Evolutionary conservation across 1,140 invertebrate species (phyloP).

Genomic region (Nephotettix cincticeps): DNA sequence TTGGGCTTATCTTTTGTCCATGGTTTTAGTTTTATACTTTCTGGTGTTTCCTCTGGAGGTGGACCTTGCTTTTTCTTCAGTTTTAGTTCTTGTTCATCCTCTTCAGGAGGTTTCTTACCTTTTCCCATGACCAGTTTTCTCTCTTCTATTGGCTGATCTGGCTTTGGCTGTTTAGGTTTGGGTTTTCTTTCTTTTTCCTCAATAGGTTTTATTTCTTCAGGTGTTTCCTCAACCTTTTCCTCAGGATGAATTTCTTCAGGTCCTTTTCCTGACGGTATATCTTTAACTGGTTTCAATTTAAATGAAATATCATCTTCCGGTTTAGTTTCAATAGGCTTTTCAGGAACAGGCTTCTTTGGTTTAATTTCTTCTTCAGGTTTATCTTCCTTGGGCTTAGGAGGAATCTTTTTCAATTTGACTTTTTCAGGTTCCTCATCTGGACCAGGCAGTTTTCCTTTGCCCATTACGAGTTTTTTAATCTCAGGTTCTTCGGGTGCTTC

Average conservation of each 20-base stretch:
- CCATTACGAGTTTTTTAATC: constrained; percentile 41
- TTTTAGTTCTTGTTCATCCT: constrained; percentile 46
- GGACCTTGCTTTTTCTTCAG: constrained; percentile 49
- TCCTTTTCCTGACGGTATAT: constrained; percentile 38
- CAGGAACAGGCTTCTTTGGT: constrained; percentile 39
- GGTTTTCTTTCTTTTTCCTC: constrained; percentile 38
- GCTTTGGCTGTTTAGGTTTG: constrained; percentile 39
- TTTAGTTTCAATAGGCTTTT: constrained; percentile 41
- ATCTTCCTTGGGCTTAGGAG: constrained; percentile 28
- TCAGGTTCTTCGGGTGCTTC: constrained; percentile 48
- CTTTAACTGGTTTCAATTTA: constrained; percentile 38
- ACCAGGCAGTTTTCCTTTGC: constrained; percentile 40
- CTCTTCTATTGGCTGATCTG: constrained; percentile 42
- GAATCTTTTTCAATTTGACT: constrained; percentile 36
- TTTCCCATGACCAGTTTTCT: constrained; percentile 47
- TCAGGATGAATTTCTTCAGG: constrained; percentile 36
- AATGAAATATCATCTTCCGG: constrained; percentile 36
- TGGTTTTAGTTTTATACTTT: constrained; percentile 39
- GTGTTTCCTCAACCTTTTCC: constrained; percentile 33
- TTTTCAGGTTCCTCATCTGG: constrained; percentile 36
- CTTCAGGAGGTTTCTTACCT: constrained; percentile 44
- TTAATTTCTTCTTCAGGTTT: constrained; percentile 38
- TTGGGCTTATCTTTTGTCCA: constrained; percentile 33
- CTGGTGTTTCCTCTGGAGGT: constrained; percentile 40
- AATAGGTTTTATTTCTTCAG: constrained; percentile 35